Evolutionary conservation across 1,140 invertebrate genomes (phyloP), one percentile per base, ranked within the genome.

Genomic region (Sarcophaga bullata): DNA sequence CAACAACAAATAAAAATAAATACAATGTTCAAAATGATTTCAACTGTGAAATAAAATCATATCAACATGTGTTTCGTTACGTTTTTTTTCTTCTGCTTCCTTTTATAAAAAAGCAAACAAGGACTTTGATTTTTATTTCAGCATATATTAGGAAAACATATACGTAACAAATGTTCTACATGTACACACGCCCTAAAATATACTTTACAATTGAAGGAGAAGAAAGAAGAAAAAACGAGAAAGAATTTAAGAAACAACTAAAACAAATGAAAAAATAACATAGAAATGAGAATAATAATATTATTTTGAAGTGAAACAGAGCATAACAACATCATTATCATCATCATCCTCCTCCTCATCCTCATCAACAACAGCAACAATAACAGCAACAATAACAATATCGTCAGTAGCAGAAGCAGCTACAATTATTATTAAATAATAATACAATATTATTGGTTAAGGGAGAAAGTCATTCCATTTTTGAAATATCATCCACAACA

Each of bases 31-130:
- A 50, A 78, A 78, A 50, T 50, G 75, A 78, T 78, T 78, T 78
- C 48, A 78, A 78, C 75, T 78, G 75, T 78, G 75, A 78, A 78
- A 78, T 78, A 48, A 50, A 78, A 78, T 78, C 75, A 78, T 50
- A 78, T 78, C 75, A 78, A 78, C 75, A 78, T 78, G 75, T 78
- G 75, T 78, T 78, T 19, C 62, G 25, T 37, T 37, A 37, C 25
- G 25, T 37, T 37, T 37, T 37, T 37, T 37, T 37, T 72, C 2
- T 9, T 72, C 15, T 54, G 9, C 5, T 15, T 54, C 0, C 15
- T 19, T n/a, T 37, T 78, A 52, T 78, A 52, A 52, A 76, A 78
- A 15, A 49, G n/a, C 48, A 49, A 49, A 76, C 48, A 76, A 48
- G 8, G 52, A 78, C 75, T 78, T 78, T 78, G 75, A 78, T 78